Evolutionary conservation across 2,113 vertebrate species (phyloP), one percentile per base, ranked within the genome.

Genomic region (Mormoops blainvillei): DNA sequence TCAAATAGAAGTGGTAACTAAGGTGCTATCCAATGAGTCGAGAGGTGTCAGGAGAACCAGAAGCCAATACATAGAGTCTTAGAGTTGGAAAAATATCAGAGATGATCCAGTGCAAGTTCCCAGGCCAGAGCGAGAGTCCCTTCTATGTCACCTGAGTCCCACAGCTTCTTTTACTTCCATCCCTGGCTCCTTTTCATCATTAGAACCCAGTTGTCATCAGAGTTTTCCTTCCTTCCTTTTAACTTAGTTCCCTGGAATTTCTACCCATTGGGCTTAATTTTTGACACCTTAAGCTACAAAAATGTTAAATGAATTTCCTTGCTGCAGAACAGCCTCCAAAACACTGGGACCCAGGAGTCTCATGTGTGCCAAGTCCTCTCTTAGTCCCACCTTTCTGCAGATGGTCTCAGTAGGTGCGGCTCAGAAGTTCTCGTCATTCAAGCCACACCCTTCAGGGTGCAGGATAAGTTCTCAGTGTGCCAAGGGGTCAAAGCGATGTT

Each of bases 211-310:
- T 24, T 87, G 18, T 63, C 43, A 81, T 1, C 61, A 31, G 68
- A 85, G 22, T 54, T 94, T 80, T 93, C 36, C 54, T 86, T 92
- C 41, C 63, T 84, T 88, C 45, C 56, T 93, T 89, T 80, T 70
- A 22, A 88, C 28, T 67, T 86, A 26, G 86, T 93, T 56, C 41
- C 41, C 76, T 50, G 4, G 19, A 88, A 65, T 81, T 90, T 83
- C 68, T 15, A 68, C 41, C 58, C 52, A 52, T 10, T 24, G 19
- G 28, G 48, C 7, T n/a, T 68, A 82, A 68, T 41, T 81, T 68
- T 41, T 68, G 56, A 33, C 77, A 85, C 3, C 10, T 45, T 76
- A 82, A n/a, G 7, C 24, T 31, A 50, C 45, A 65, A 54, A 48
- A 28, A 28, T 54, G 58, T 38, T 48, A 65, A 26, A 0, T 68